Evolutionary conservation across 2,888 invertebrate species (phyloP).

Genomic region (Pemphredon lugubris): DNA sequence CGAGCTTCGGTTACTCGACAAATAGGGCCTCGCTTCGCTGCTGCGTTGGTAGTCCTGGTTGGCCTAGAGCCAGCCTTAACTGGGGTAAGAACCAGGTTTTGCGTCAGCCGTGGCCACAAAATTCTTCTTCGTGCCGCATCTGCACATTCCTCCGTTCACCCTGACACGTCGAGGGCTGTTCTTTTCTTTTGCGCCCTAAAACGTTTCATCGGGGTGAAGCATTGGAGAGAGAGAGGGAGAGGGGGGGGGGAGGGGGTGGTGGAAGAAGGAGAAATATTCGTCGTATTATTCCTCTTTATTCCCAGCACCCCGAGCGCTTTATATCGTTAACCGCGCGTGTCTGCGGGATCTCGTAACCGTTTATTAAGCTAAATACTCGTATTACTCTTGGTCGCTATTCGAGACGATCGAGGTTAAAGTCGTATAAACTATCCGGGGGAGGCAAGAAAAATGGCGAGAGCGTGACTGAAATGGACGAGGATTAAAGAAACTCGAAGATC

Average conservation of each 20-base stretch:
- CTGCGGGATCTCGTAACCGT: background rate
- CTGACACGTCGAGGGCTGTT: conserved; percentile 26
- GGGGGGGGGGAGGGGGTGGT: too few species aligned
- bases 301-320: background rate
- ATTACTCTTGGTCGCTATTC: background rate
- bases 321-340: background rate
- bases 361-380: background rate
- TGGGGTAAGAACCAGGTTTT: conserved; percentile 63
- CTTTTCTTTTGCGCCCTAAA: conserved; percentile 24
- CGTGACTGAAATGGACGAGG: background rate
- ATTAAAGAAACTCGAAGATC: background rate
- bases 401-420: background rate
- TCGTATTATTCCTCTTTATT: background rate
- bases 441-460: background rate
- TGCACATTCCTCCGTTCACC: conserved; percentile 41
- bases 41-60: conserved; percentile 58
- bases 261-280: background rate
- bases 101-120: conserved; percentile 63
- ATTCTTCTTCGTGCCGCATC: conserved; percentile 52
- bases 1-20: conserved; percentile 28
- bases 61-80: conserved; percentile 68
- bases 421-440: background rate
- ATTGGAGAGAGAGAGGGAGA: too few species aligned
- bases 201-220: conserved; percentile 11
- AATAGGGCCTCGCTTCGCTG: conserved; percentile 40